These are phyloP conservation scores for Chaenodraco wilsoni DNA, from an alignment of 2,797 vertebrate genomes.

Conservation along the genomic window DNA sequence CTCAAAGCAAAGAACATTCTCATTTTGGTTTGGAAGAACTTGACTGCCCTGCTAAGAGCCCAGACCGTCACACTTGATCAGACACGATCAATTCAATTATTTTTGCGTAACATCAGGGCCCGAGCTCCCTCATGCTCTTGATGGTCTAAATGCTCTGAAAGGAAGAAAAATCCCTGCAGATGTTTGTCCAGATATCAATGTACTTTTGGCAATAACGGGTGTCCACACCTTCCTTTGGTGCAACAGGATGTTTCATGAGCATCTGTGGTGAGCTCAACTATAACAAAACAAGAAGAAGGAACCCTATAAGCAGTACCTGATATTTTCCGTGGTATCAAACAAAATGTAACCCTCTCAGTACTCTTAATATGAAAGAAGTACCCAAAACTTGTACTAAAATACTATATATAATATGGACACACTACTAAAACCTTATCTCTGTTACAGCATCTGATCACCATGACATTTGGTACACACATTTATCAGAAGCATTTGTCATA, in stretches of 20 bases:
- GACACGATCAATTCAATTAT: background rate
- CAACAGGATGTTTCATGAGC: background rate
- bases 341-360: background rate
- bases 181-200: too few relatives aligned
- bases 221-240: background rate
- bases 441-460: too few relatives aligned
- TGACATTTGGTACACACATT: too few relatives aligned
- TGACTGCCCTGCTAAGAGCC: background rate
- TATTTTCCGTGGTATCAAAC: background rate
- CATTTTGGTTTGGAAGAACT: background rate
- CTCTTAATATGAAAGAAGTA: too few relatives aligned
- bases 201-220: background rate
- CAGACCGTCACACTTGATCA: background rate
- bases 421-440: too few relatives aligned
- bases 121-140: background rate
- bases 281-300: background rate
- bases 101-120: background rate
- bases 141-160: background rate
- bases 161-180: background rate
- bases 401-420: too few relatives aligned
- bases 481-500: too few relatives aligned
- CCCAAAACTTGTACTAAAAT: constrained; percentile 1
- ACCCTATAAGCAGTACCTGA: background rate
- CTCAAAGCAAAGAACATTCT: background rate
- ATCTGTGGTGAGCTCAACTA: background rate